Base-by-base conservation (phyloP, 2,888 invertebrate species). In the Habroteleia sp. region DNA sequence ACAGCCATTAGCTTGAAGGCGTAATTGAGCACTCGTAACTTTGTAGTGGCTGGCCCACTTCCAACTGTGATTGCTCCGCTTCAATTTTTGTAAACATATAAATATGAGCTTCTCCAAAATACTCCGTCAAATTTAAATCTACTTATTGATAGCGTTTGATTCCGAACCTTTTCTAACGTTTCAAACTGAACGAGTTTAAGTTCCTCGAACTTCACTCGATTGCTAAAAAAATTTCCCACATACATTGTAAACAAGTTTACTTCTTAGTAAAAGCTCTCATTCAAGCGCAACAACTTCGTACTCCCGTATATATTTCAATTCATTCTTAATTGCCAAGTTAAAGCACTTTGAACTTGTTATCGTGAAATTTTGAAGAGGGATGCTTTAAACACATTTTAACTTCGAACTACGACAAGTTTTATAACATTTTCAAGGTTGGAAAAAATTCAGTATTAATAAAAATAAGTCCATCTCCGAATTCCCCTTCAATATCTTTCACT, bases 1-100 rank as follows among this genome's bases (percentile, higher is more conserved):
- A 11, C 33, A 58, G 58, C 60, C 58, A 42, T 58, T 29, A 58
- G 42, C 48, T 48, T 42, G 35, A 8, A 46, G 33, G 63, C 23
- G 31, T 48, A 14, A 2, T 25, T 14, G 1, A 23, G 56, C 10
- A 27, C 68, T 68, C 31, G 25, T 33, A 60, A 68, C 58, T 68
- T 58, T 50, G 41, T 42, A 58, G 58, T 58, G 20, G 68, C 46
- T 68, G 68, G 58, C 68, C 7, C 20, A 27, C 41, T 10, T 68
- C 68, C 68, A 68, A 48, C 25, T 5, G 10, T 10, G 10, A 4
- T 3, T n/a, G 20, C 11, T 23, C 8, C 11, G 42, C 23, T 13
- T 42, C 14, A 20, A 44, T 65, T 54, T 65, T 65, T n/a, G 7
- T 63, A 13, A 42, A 20, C 27, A n/a, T n/a, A 46, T 7, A 14